These are phyloP conservation scores for Drosophila nannoptera DNA, from an alignment of 1,140 invertebrate genomes.

Conservation along the genomic window DNA sequence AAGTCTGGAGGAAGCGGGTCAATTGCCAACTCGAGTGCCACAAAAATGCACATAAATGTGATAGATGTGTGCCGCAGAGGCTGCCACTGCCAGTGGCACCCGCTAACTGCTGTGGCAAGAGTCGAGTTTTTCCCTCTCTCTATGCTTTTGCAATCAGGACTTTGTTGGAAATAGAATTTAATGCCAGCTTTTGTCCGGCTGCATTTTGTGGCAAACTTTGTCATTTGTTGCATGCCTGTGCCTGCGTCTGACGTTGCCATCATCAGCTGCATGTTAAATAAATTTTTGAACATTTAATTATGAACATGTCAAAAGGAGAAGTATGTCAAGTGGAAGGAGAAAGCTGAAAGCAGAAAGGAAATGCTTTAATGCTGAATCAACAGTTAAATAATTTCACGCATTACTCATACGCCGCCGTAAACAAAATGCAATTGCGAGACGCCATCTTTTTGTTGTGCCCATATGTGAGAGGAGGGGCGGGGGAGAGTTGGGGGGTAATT, in stretches of 20 bases:
- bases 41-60: slow-evolving; percentile 76
- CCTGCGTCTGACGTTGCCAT: slow-evolving; percentile 43
- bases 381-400: not conserved
- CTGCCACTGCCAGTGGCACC: slow-evolving; percentile 12
- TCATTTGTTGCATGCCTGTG: slow-evolving; percentile 39
- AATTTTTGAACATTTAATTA: slow-evolving; percentile 74
- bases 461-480: slow-evolving; percentile 16
- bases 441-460: too few species aligned
- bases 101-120: slow-evolving; percentile 23
- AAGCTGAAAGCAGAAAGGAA: not conserved
- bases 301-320: slow-evolving; percentile 60
- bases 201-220: slow-evolving; percentile 27
- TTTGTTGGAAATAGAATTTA: slow-evolving; percentile 43
- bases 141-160: slow-evolving; percentile 35
- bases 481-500: slow-evolving; percentile 33
- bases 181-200: slow-evolving; percentile 37
- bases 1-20: slow-evolving; percentile 49
- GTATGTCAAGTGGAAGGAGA: not conserved
- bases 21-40: slow-evolving; percentile 73
- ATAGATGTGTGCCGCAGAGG: slow-evolving; percentile 58
- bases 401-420: not conserved
- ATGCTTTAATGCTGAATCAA: not conserved
- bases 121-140: not conserved
- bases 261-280: slow-evolving; percentile 51
- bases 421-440: slow-evolving; percentile 35